phyloP scores from a whole-genome alignment of 92 coral and sea anemone species.

The Hydrozoanthus gracilis region DNA sequence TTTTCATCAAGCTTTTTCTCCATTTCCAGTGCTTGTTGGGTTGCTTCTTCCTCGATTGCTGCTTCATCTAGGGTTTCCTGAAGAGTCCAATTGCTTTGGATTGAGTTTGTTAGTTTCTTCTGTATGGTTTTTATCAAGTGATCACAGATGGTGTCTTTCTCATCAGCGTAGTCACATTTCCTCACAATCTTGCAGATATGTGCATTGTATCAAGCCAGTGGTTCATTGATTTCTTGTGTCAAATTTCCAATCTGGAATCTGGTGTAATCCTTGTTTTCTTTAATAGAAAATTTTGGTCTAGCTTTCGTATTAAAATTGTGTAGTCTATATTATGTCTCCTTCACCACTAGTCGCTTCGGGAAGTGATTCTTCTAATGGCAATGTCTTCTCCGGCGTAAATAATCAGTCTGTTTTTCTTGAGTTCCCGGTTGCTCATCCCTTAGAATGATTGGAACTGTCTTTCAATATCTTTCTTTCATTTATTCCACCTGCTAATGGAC shows the following conservation, averaged over 20 bases:
- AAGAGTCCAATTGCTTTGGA: constrained; percentile 28
- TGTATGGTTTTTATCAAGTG: constrained; percentile 50
- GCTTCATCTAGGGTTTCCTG: constrained; percentile 43
- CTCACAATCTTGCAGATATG: constrained; percentile 43
- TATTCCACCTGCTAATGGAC: constrained; percentile 41
- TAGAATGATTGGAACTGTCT: constrained; percentile 45
- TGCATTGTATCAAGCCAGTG: constrained; percentile 38
- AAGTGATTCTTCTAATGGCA: constrained; percentile 57
- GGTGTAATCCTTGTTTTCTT: neutral
- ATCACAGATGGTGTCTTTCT: constrained; percentile 47
- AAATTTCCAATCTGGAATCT: constrained; percentile 25
- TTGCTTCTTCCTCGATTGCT: constrained; percentile 43
- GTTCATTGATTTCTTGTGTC: constrained; percentile 30
- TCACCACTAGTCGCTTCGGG: constrained; percentile 44
- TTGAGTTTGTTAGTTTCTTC: constrained; percentile 37
- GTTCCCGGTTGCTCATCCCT: constrained; percentile 41
- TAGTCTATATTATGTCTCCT: constrained; percentile 32
- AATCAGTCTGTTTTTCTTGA: constrained; percentile 53
- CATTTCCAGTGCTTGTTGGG: constrained; percentile 32
- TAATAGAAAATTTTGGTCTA: constrained; percentile 59
- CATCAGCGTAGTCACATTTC: constrained; percentile 47
- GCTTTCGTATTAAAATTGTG: constrained; percentile 38
- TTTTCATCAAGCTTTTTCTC: constrained; percentile 32
- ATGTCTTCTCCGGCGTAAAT: constrained; percentile 59
- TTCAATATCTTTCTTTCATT: constrained; percentile 52